A percentile compares a stretch with the other conserved stretches of the same genome.
These are phyloP conservation scores for Hirudinaria manillensis DNA, from an alignment of 2,888 invertebrate genomes.

Conservation along the genomic window DNA sequence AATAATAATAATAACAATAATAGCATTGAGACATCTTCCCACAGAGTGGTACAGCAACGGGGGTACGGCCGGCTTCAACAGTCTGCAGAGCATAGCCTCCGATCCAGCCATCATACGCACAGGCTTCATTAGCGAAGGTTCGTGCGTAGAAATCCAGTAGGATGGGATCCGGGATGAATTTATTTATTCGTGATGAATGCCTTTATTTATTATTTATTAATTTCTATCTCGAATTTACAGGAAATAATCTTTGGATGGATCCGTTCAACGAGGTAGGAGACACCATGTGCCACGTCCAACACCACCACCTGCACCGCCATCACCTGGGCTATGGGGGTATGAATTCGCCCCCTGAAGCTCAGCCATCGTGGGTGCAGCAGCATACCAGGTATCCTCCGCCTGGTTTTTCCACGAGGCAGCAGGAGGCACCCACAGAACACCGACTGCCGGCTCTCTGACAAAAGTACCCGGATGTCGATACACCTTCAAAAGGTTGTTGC, in stretches of 20 bases:
- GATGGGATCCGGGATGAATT: neutral
- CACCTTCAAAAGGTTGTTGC: no score
- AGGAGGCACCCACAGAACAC: constrained; percentile 18
- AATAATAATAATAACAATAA: no score
- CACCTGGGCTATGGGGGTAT: constrained; percentile 4
- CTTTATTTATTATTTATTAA: neutral
- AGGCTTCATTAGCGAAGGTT: constrained; percentile 59
- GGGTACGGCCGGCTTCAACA: constrained; percentile 31
- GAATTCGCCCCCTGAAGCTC: neutral
- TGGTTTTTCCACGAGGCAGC: constrained; percentile 5
- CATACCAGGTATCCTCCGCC: neutral
- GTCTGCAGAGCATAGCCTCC: constrained; percentile 63
- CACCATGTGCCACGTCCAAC: constrained; percentile 17
- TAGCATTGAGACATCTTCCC: no score
- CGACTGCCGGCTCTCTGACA: constrained; percentile 17
- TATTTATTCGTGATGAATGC: no score
- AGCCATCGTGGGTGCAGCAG: constrained; percentile 13
- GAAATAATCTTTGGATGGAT: constrained; percentile 14
- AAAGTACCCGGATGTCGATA: no score
- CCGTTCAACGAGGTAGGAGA: constrained; percentile 9
- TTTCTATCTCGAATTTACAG: neutral
- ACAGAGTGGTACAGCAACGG: constrained; percentile 31
- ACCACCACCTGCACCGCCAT: constrained; percentile 3
- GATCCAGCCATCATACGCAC: constrained; percentile 84
- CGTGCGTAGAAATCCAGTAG: constrained; percentile 17